Conservation (phyloP, 2,113 vertebrate genomes). For the Onychostoma macrolepis region DNA sequence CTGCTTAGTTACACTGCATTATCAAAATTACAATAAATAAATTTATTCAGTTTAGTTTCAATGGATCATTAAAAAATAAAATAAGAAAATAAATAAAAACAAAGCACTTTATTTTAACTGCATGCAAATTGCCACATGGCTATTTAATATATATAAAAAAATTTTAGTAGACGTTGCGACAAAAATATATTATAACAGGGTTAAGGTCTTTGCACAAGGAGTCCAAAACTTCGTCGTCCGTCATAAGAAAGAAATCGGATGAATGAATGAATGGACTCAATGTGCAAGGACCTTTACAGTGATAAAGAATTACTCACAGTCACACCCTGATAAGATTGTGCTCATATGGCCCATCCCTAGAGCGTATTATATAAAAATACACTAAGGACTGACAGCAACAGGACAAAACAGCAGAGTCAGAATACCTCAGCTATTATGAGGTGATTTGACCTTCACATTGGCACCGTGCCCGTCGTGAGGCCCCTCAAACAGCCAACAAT, state of each 20-base stretch:
- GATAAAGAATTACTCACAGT: neutral
- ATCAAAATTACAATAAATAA: neutral
- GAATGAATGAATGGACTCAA: no score
- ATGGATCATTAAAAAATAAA: neutral
- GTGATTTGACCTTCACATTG: constrained; percentile 56
- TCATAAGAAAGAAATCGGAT: no score
- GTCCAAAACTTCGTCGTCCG: no score
- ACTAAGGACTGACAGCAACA: neutral
- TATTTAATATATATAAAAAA: no score
- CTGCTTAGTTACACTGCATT: neutral
- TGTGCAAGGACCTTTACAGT: neutral
- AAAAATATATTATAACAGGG: neutral
- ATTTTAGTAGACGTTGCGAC: neutral
- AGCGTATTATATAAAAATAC: neutral
- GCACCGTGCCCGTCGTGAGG: neutral
- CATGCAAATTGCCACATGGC: no score
- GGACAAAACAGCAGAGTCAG: neutral
- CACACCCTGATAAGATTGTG: neutral
- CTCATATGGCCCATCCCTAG: neutral
- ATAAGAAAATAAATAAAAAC: neutral
- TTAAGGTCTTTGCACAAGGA: no score
- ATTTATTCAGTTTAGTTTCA: neutral
- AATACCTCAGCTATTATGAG: constrained; percentile 40
- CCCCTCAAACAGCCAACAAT: neutral
- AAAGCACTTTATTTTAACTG: no score